These are phyloP conservation scores for Gymnocheta viridis DNA, from an alignment of 2,888 invertebrate genomes.

Conservation along the genomic window DNA sequence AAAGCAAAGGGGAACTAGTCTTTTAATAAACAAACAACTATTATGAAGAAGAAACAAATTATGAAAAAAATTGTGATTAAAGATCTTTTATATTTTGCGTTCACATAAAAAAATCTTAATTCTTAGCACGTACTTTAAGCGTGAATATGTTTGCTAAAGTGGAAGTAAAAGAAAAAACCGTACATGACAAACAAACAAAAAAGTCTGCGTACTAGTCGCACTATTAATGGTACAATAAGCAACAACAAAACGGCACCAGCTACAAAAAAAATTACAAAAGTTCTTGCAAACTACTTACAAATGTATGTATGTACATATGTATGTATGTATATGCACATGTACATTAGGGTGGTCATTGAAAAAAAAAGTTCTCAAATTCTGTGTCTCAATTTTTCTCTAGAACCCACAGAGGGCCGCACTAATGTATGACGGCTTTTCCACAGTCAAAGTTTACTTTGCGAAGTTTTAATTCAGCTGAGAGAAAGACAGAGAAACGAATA, in stretches of 20 bases:
- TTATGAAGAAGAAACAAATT: slow-evolving; percentile 32
- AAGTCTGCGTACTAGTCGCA: slow-evolving; percentile 3
- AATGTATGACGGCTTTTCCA: too few relatives aligned
- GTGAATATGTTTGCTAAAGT: slow-evolving; percentile 64
- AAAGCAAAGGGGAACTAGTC: background rate
- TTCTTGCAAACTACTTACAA: background rate
- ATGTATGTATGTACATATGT: background rate
- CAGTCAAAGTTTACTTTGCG: too few relatives aligned
- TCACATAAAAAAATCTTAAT: slow-evolving; percentile 36
- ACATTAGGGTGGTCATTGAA: too few relatives aligned
- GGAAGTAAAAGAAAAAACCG: slow-evolving; percentile 59
- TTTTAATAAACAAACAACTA: background rate
- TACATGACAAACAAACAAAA: slow-evolving; percentile 19
- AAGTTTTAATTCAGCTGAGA: too few relatives aligned
- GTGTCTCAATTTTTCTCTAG: too few relatives aligned
- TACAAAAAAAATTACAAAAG: background rate
- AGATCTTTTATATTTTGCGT: slow-evolving; percentile 30
- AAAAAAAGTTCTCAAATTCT: too few relatives aligned
- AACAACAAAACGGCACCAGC: background rate
- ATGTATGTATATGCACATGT: background rate
- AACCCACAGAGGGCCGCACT: too few relatives aligned
- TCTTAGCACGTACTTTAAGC: slow-evolving; percentile 66
- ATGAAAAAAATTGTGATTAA: slow-evolving; percentile 19
- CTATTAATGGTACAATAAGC: background rate
- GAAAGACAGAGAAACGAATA: too few relatives aligned